phyloP scores from a whole-genome alignment of 2,797 vertebrate genomes.

The Sparus aurata region DNA sequence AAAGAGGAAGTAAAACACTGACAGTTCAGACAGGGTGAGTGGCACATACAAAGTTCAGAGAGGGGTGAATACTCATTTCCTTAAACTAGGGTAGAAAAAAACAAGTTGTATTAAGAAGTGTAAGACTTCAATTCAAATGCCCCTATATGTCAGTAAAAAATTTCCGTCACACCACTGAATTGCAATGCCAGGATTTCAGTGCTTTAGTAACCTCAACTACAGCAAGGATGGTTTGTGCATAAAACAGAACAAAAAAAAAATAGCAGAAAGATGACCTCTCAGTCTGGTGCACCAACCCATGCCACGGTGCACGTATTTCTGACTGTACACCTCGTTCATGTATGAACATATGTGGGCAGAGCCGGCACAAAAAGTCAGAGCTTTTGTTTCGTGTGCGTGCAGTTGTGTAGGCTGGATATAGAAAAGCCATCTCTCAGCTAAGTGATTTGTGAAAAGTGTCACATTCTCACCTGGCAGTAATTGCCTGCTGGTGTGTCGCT shows the following conservation, averaged over 20 bases:
- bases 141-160: too few relatives aligned
- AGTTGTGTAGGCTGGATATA: conserved; percentile 48
- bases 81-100: too few relatives aligned
- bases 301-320: not conserved
- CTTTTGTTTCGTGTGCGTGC: conserved; percentile 25
- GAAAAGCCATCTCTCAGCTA: conserved; percentile 75
- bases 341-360: not conserved
- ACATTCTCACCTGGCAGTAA: conserved; percentile 77
- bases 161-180: not conserved
- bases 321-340: not conserved
- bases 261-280: not conserved
- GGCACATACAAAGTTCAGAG: too few relatives aligned
- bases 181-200: not conserved
- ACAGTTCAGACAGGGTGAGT: too few relatives aligned
- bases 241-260: not conserved
- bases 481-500: conserved; percentile 70
- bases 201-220: not conserved
- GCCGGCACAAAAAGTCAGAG: not conserved
- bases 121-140: too few relatives aligned
- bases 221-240: not conserved
- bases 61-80: too few relatives aligned
- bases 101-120: too few relatives aligned
- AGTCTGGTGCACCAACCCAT: too few relatives aligned
- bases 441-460: conserved; percentile 80
- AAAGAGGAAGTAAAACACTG: too few relatives aligned